Evolutionary conservation across 2,797 vertebrate species (phyloP).

Genomic region (Heteromormyrus szaboi): DNA sequence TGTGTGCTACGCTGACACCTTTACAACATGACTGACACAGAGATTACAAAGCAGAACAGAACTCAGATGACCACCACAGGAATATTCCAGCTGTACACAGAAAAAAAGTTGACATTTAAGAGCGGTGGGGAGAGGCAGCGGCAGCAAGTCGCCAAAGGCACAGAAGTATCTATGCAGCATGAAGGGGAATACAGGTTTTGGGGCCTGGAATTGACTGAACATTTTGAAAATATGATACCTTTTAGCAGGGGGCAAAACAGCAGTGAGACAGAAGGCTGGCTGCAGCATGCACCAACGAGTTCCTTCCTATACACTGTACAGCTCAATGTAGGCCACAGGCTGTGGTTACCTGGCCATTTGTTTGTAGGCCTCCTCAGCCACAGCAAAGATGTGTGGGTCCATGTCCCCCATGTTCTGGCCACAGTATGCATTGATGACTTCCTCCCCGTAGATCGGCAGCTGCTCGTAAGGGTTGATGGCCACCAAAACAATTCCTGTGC

Average conservation of each 20-base stretch:
- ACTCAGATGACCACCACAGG: background rate
- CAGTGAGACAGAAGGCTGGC: background rate
- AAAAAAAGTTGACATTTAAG: background rate
- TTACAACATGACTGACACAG: background rate
- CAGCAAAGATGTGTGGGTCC: slow-evolving; percentile 95
- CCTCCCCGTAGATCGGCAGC: slow-evolving; percentile 89
- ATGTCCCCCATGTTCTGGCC: slow-evolving; percentile 94
- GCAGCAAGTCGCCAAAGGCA: background rate
- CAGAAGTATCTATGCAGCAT: background rate
- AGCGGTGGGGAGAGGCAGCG: background rate
- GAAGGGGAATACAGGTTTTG: background rate
- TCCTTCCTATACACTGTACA: background rate
- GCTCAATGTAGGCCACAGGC: background rate
- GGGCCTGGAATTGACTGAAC: background rate
- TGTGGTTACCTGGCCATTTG: slow-evolving; percentile 84
- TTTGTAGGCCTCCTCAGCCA: slow-evolving; percentile 90
- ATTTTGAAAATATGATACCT: background rate
- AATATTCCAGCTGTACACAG: background rate
- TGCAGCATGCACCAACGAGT: background rate
- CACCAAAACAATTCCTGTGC: slow-evolving; percentile 88
- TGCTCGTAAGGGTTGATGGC: slow-evolving; percentile 93
- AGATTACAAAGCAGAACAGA: background rate
- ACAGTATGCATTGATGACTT: slow-evolving; percentile 91
- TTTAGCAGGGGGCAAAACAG: background rate
- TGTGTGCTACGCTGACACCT: background rate